These are phyloP conservation scores for Dryadula phaetusa DNA, from an alignment of 2,888 invertebrate species.

Conservation along the genomic window DNA sequence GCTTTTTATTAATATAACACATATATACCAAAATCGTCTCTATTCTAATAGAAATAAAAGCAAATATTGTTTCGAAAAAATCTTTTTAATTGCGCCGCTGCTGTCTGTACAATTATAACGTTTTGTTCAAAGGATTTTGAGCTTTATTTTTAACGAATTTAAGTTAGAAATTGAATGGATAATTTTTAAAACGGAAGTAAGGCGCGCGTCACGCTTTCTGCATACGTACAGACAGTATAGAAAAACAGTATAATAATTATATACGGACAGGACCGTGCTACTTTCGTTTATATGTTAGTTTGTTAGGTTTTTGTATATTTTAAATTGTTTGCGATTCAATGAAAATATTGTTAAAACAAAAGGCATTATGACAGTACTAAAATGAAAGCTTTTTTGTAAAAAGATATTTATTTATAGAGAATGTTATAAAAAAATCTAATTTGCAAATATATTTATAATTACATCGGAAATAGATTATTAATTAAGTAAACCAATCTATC, in stretches of 20 bases:
- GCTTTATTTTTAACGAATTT: conserved; percentile 30
- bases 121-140: conserved; percentile 24
- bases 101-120: conserved; percentile 39
- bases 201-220: conserved; percentile 70
- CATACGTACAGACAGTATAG: conserved; percentile 56
- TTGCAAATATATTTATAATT: no score
- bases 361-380: no score
- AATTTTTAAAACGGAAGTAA: conserved; percentile 53
- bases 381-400: no score
- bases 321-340: neutral
- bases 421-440: no score
- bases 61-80: conserved; percentile 31
- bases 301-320: conserved; percentile 25
- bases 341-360: no score
- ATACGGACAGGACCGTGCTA: conserved; percentile 60
- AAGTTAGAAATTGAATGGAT: conserved; percentile 29
- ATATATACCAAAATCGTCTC: conserved; percentile 25
- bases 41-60: conserved; percentile 29
- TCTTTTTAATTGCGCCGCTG: conserved; percentile 37
- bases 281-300: conserved; percentile 57
- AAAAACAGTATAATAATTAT: conserved; percentile 60
- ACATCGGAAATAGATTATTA: no score
- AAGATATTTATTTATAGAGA: no score
- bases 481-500: no score
- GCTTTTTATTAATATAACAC: conserved; percentile 14